Evolutionary conservation across 2,797 vertebrate genomes (phyloP).

Genomic region (Triplophysa yarkandensis): DNA sequence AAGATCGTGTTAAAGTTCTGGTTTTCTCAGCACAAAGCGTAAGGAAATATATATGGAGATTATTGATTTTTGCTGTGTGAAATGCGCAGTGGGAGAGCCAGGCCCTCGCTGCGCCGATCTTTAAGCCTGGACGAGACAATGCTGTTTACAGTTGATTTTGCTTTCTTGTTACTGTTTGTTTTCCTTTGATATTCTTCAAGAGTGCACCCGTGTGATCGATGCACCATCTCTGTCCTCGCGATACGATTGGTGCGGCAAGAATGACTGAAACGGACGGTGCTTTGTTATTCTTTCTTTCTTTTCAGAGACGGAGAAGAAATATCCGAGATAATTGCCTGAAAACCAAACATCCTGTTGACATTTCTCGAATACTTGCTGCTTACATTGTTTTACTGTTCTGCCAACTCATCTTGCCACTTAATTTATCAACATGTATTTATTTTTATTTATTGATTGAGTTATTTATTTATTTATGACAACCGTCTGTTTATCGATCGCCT

Average conservation of each 20-base stretch:
- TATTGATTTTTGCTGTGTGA: conserved; percentile 68
- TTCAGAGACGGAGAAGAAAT: conserved; percentile 60
- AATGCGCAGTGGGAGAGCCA: conserved; percentile 66
- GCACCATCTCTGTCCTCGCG: conserved; percentile 51
- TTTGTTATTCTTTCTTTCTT: conserved; percentile 37
- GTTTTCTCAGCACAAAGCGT: conserved; percentile 83
- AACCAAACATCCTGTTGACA: conserved; percentile 79
- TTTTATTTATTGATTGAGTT: conserved; percentile 58
- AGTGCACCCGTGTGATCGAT: conserved; percentile 69
- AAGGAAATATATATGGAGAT: conserved; percentile 72
- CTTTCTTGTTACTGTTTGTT: conserved; percentile 40
- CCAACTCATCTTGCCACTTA: conserved; percentile 76
- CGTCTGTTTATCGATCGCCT: conserved; percentile 58
- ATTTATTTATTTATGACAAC: conserved; percentile 53
- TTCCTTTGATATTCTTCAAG: conserved; percentile 23
- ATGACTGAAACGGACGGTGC: conserved; percentile 75
- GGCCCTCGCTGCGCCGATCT: conserved; percentile 72
- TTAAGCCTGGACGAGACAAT: conserved; percentile 70
- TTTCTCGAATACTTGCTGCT: conserved; percentile 82
- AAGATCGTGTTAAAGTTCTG: conserved; percentile 76
- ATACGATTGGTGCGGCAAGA: conserved; percentile 75
- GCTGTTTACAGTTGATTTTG: conserved; percentile 76
- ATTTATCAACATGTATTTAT: conserved; percentile 54
- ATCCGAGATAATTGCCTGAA: conserved; percentile 76
- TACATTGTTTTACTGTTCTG: conserved; percentile 75